phyloP scores from a whole-genome alignment of 2,888 invertebrate genomes.

The Tachystola acroxantha region DNA sequence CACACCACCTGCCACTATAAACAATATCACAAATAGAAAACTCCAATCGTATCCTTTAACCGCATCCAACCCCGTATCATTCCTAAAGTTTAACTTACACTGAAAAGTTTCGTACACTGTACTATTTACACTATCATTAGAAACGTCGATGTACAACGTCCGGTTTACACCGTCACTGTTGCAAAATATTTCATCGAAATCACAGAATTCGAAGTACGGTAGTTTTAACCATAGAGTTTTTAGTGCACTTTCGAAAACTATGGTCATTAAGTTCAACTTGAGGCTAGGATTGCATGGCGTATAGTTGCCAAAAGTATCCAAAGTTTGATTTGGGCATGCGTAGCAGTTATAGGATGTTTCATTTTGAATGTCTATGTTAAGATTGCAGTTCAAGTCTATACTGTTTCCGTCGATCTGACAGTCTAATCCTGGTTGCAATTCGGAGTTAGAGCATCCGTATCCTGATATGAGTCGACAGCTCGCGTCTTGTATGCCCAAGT shows the following conservation, averaged over 20 bases:
- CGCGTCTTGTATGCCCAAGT: constrained; percentile 48
- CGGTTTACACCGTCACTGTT: constrained; percentile 44
- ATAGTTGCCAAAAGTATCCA: constrained; percentile 48
- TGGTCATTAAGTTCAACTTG: constrained; percentile 57
- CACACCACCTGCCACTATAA: constrained; percentile 92
- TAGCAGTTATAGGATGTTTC: constrained; percentile 64
- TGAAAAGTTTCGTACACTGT: constrained; percentile 44
- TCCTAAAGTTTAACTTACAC: constrained; percentile 55
- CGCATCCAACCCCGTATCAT: constrained; percentile 32
- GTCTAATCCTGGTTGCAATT: constrained; percentile 39
- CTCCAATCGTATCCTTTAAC: constrained; percentile 84
- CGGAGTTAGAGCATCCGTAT: constrained; percentile 37
- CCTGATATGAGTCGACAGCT: constrained; percentile 47
- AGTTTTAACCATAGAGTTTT: constrained; percentile 61
- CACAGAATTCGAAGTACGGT: constrained; percentile 47
- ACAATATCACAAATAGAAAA: constrained; percentile 89
- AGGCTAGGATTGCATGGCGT: constrained; percentile 57
- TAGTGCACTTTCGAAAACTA: constrained; percentile 59
- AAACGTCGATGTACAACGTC: constrained; percentile 53
- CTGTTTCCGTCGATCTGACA: constrained; percentile 32
- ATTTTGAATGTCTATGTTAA: constrained; percentile 66
- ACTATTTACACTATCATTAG: constrained; percentile 30
- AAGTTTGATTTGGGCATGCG: constrained; percentile 42
- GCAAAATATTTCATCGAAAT: constrained; percentile 52
- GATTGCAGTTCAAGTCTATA: constrained; percentile 44